phyloP scores from a whole-genome alignment of 2,797 vertebrate species.

The Gephyroberyx darwinii region DNA sequence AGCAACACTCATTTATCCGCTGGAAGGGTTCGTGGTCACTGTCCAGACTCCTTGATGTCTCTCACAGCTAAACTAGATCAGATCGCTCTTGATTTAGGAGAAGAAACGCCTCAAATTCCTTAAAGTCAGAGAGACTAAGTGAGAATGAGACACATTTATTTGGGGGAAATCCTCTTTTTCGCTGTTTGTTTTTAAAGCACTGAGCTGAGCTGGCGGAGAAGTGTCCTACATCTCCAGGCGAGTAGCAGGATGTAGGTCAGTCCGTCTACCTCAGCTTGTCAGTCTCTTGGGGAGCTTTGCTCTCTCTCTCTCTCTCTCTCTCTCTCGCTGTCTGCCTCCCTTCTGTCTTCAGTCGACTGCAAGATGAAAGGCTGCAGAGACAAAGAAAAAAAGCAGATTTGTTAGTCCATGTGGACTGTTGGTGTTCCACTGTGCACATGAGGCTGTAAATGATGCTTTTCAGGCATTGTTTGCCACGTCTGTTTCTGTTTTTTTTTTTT shows the following conservation, averaged over 20 bases:
- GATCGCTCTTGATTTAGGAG: constrained; percentile 33
- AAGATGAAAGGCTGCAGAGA: constrained; percentile 76
- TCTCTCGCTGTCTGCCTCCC: constrained; percentile 45
- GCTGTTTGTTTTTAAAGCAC: constrained; percentile 46
- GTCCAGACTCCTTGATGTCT: constrained; percentile 31
- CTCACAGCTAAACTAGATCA: constrained; percentile 31
- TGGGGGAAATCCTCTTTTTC: constrained; percentile 30
- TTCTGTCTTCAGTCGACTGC: constrained; percentile 53
- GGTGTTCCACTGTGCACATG: constrained; percentile 1
- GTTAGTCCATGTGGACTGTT: constrained; percentile 64
- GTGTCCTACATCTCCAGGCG: constrained; percentile 70
- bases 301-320: constrained; percentile 45
- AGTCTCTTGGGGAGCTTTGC: constrained; percentile 68
- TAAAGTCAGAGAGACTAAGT: constrained; percentile 11
- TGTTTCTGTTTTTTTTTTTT: constrained; percentile 22
- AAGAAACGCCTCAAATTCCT: constrained; percentile 38
- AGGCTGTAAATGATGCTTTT: constrained; percentile 22
- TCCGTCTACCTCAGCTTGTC: constrained; percentile 76
- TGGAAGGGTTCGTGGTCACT: constrained; percentile 28
- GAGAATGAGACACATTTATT: constrained; percentile 26
- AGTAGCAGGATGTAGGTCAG: constrained; percentile 78
- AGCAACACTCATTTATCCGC: constrained; percentile 74
- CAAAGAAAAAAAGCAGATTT: constrained; percentile 57
- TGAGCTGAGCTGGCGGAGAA: constrained; percentile 50
- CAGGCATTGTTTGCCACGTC: constrained; percentile 4